Evolutionary conservation across 2,113 vertebrate species (phyloP), one percentile per base, ranked within the genome.

Genomic region (Melanerpes aurifrons): DNA sequence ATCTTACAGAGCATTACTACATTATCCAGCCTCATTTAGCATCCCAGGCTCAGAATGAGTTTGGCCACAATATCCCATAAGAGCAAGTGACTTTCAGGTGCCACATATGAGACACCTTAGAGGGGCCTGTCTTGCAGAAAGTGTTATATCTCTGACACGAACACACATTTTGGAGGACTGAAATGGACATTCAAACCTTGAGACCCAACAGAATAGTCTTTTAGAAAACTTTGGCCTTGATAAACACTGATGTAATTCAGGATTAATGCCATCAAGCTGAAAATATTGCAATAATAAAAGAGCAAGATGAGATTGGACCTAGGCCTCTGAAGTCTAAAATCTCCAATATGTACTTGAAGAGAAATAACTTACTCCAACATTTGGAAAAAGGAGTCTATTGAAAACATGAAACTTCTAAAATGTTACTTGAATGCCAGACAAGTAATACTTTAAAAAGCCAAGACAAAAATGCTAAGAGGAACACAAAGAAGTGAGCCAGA

Each of bases 391-490:
- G 22, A 48, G 15, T 28, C 78, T 68, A 80, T 82, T 91, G 84
- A 94, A 93, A 89, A 75, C 89, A 95, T 61, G 40, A 94, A 84
- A 94, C 71, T 56, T 94, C 88, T 89, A 70, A 92, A 94, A 87
- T 86, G 78, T 53, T 86, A 56, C 61, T 89, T 81, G 61, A 92
- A 92, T 75, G 82, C 83, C 90, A 94, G 75, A 90, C 87, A 93
- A 92, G 29, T 54, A 91, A 89, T 89, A 63, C 24, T 91, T 89
- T 29, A 57, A 78, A 85, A 92, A 86, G 19, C 16, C 31, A 78
- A 64, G 67, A 83, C 3, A 73, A 80, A 81, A 92, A 76, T 45
- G 48, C 58, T 63, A 82, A 87, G 50, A 86, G 29, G 91, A 95
- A 82, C 71, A 77, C 32, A 82, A 87, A 83, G n/a, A 18, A 84